Conservation (phyloP, 1,140 invertebrate species). For the Apis dorsata region DNA sequence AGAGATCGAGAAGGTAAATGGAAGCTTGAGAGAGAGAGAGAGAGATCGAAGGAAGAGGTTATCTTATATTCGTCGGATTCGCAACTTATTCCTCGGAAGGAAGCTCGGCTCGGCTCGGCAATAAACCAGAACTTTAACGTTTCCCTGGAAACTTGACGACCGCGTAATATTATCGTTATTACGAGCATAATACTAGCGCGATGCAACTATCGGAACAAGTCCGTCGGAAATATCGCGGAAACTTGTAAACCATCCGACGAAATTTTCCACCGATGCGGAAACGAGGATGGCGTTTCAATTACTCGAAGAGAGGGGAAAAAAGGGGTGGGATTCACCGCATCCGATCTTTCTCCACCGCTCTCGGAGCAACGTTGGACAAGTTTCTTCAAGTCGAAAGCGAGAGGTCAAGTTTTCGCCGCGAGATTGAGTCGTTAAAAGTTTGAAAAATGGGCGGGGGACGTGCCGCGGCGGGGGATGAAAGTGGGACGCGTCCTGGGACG, state of each 20-base stretch:
- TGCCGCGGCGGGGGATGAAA: not conserved
- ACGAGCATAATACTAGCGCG: not conserved
- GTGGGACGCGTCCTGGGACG: not conserved
- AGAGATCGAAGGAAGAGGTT: too few relatives aligned
- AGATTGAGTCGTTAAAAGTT: slow-evolving; percentile 57
- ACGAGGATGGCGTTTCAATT: not conserved
- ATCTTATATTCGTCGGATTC: not conserved
- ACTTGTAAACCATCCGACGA: slow-evolving; percentile 6
- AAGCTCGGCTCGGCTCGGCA: not conserved
- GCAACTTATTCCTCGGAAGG: not conserved
- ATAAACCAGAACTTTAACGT: slow-evolving; percentile 1
- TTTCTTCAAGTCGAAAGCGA: not conserved
- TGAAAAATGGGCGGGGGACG: slow-evolving; percentile 36
- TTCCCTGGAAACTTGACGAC: not conserved
- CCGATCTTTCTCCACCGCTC: too few relatives aligned
- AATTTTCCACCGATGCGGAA: not conserved
- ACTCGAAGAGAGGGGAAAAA: too few relatives aligned
- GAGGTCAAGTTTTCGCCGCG: slow-evolving; percentile 18
- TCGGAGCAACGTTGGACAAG: not conserved
- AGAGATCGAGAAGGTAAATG: too few relatives aligned
- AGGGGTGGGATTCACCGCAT: not conserved
- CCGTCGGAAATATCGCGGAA: too few relatives aligned
- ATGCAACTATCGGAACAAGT: not conserved
- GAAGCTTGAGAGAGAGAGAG: too few relatives aligned
- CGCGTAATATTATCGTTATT: slow-evolving; percentile 22